Conservation (phyloP, 2,888 invertebrate genomes). For the Netelia fuscicornis region DNA sequence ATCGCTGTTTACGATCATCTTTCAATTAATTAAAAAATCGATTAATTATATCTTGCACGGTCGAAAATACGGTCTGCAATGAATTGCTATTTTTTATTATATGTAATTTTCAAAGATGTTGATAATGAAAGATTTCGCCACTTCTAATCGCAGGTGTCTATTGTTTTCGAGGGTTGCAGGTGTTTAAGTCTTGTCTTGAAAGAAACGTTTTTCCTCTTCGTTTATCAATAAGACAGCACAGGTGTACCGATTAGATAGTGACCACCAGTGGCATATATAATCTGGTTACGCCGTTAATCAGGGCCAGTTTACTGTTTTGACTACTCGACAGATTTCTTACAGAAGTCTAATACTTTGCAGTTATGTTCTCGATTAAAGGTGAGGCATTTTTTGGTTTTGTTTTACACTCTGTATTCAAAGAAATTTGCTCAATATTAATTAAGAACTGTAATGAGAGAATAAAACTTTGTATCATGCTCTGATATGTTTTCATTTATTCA, state of each 20-base stretch:
- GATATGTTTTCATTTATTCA: conserved; percentile 7
- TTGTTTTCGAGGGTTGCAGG: background rate
- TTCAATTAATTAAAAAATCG: background rate
- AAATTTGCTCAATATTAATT: background rate
- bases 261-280: conserved; percentile 44
- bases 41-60: background rate
- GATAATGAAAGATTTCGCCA: no score
- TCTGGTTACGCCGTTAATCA: background rate
- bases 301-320: conserved; percentile 29
- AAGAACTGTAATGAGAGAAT: background rate
- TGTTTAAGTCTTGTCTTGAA: background rate
- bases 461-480: conserved; percentile 5
- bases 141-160: no score
- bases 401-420: background rate
- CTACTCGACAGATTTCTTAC: conserved; percentile 4
- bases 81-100: no score
- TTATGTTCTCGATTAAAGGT: conserved; percentile 65
- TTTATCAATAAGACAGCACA: conserved; percentile 46
- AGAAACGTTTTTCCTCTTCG: background rate
- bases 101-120: no score
- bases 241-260: conserved; percentile 59
- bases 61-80: no score
- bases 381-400: background rate
- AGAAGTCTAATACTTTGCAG: conserved; percentile 1
- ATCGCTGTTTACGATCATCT: no score